Evolutionary conservation across 2,888 invertebrate species (phyloP), one percentile per base, ranked within the genome.

Genomic region (Melanophora roralis): DNA sequence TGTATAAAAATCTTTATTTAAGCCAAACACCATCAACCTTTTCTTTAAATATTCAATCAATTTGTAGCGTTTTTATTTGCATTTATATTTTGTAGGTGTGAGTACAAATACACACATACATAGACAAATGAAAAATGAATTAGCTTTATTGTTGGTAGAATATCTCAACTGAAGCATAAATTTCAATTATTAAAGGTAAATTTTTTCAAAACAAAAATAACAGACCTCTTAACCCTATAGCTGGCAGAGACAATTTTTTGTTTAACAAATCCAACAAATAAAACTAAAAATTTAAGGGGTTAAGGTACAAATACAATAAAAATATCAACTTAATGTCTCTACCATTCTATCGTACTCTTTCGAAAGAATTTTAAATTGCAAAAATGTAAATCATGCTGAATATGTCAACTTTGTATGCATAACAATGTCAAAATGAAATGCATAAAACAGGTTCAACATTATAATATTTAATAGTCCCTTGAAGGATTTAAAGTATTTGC

Each of bases 181-280:
- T 71, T 60, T 62, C 43, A 71, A 62, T 71, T 71, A 71, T 53
- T 51, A 51, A 71, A 38, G 38, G 16, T 55, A n/a, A n/a, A 43
- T 27, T 27, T 11, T 43, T 12, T n/a, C 11, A 49, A 6, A 49
- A 36, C 34, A 49, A 27, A 11, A 12, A 38, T 14, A 45, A 12
- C 53, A 38, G 11, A 11, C n/a, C 12, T 9, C 12, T 51, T 40
- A 27, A 27, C 27, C 27, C 27, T 27, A 5, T 27, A 27, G 6
- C 27, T 5, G 27, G n/a, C n/a, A n/a, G n/a, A n/a, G n/a, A n/a
- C n/a, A n/a, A n/a, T n/a, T n/a, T n/a, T n/a, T n/a, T n/a, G n/a
- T n/a, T n/a, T n/a, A n/a, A n/a, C n/a, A n/a, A n/a, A n/a, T n/a
- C n/a, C n/a, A n/a, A n/a, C n/a, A n/a, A n/a, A n/a, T n/a, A n/a